Conservation (phyloP, 2,113 vertebrate genomes). For the Mobula birostris region DNA sequence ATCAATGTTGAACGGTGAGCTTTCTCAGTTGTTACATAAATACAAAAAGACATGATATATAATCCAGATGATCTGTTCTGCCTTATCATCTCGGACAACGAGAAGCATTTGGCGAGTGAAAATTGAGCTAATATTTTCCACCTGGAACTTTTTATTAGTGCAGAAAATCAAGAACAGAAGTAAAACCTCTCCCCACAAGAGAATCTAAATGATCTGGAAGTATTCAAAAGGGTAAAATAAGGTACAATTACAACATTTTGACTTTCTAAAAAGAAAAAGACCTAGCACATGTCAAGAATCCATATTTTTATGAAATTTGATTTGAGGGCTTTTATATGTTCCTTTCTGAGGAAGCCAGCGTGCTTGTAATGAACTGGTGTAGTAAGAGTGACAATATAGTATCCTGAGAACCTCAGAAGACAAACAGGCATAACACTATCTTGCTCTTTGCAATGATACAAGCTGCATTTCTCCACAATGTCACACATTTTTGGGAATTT, state of each 20-base stretch:
- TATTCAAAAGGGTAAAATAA: not conserved
- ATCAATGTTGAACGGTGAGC: not conserved
- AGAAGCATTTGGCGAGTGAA: not conserved
- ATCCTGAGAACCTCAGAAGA: not conserved
- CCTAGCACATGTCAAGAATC: not conserved
- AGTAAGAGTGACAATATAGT: not conserved
- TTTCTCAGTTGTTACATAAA: not conserved
- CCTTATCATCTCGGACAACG: not conserved
- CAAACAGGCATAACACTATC: not conserved
- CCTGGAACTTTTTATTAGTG: not conserved
- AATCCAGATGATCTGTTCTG: not conserved
- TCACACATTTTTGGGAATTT: not conserved
- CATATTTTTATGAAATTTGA: not conserved
- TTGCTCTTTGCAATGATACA: not conserved
- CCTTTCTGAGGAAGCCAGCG: not conserved
- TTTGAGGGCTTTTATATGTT: not conserved
- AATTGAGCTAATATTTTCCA: slow-evolving; percentile 1
- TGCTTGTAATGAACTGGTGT: not conserved
- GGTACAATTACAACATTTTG: not conserved
- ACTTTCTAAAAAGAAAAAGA: not conserved
- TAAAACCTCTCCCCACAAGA: not conserved
- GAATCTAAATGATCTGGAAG: slow-evolving; percentile 3
- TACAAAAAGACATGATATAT: not conserved
- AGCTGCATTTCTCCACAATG: not conserved
- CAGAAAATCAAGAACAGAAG: not conserved